phyloP scores from a whole-genome alignment of 2,888 invertebrate species.

The Cheilosia urbana region DNA sequence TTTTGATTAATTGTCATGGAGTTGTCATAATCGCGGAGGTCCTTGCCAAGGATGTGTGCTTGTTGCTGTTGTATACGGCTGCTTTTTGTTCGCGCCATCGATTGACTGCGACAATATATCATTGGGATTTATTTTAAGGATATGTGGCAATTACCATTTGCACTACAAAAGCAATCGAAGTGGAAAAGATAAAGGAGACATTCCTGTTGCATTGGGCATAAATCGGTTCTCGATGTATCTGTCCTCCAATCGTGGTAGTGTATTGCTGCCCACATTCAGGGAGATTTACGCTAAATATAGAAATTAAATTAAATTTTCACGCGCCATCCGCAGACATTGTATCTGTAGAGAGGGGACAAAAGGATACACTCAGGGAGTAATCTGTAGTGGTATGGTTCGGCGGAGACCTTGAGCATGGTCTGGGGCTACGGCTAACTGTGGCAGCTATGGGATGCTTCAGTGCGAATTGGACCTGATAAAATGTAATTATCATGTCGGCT shows the following conservation, averaged over 20 bases:
- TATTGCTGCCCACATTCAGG: constrained; percentile 61
- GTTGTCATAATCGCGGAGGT: constrained; percentile 71
- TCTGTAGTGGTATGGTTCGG: neutral
- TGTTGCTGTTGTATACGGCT: constrained; percentile 9
- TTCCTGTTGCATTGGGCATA: constrained; percentile 64
- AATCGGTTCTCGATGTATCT: constrained; percentile 50
- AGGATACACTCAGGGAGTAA: constrained; percentile 19
- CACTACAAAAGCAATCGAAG: constrained; percentile 67
- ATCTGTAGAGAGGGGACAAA: constrained; percentile 12
- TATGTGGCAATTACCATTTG: constrained; percentile 71
- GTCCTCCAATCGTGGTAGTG: neutral
- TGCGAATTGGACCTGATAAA: constrained; percentile 63
- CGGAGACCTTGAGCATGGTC: constrained; percentile 58
- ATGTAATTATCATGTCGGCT: constrained; percentile 71
- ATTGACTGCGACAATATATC: constrained; percentile 67
- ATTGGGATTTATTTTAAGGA: constrained; percentile 74
- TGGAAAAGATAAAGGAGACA: constrained; percentile 67
- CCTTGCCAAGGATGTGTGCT: constrained; percentile 54
- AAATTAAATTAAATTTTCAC: constrained; percentile 68
- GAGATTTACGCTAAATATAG: constrained; percentile 69
- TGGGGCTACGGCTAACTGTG: constrained; percentile 22
- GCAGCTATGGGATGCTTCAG: constrained; percentile 5
- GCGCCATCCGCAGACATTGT: constrained; percentile 6
- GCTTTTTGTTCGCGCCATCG: constrained; percentile 53
- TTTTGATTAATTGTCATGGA: constrained; percentile 73